Percentiles rank a stretch among this genome's conserved stretches.
phyloP scores from a whole-genome alignment of 2,888 invertebrate genomes.

The Machimus rusticus region DNA sequence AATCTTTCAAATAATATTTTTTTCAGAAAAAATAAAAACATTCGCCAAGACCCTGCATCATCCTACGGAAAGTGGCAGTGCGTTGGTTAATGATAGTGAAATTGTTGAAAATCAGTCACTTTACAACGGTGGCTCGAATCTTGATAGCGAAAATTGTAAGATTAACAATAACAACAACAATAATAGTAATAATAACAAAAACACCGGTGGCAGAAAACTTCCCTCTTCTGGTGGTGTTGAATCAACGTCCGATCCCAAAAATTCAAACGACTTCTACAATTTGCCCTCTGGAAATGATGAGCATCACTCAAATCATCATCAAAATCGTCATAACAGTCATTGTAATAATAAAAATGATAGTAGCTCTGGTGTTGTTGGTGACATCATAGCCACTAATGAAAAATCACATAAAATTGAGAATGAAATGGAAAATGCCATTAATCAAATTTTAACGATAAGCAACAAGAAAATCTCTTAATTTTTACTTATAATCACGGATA shows the following conservation, averaged over 20 bases:
- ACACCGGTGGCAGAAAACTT: background rate
- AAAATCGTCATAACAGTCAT: background rate
- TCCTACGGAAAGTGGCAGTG: background rate
- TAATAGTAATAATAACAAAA: background rate
- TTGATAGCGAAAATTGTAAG: background rate
- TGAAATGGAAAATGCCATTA: constrained; percentile 45
- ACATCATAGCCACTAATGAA: background rate
- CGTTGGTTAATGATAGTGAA: background rate
- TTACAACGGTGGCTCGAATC: background rate
- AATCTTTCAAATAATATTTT: background rate
- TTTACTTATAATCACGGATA: background rate
- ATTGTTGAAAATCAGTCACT: background rate
- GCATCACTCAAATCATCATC: background rate
- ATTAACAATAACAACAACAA: background rate
- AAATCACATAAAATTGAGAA: constrained; percentile 37
- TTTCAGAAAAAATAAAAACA: constrained; percentile 33
- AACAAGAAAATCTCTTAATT: constrained; percentile 27
- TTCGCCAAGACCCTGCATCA: background rate
- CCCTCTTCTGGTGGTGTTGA: background rate
- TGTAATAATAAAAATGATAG: background rate
- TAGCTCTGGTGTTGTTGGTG: background rate
- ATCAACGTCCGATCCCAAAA: background rate
- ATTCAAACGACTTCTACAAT: background rate
- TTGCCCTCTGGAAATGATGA: background rate
- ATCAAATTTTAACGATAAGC: constrained; percentile 45